Percentiles rank a stretch among this genome's conserved stretches.
Evolutionary conservation across 2,888 invertebrate genomes (phyloP).

Genomic region (Andrena bucephala): DNA sequence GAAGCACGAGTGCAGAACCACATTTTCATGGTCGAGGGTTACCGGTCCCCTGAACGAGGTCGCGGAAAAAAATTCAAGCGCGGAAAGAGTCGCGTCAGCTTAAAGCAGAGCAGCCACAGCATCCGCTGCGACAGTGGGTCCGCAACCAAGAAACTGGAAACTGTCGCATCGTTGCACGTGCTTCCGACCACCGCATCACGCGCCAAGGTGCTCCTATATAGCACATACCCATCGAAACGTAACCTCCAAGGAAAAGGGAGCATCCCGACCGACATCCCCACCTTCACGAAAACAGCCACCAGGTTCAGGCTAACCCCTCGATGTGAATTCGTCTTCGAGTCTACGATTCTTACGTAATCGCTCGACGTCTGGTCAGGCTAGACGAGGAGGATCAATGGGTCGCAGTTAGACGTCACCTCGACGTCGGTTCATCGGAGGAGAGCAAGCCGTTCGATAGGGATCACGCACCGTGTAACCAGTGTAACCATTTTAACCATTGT

Average conservation of each 20-base stretch:
- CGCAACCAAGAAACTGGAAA: background rate
- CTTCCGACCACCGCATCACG: background rate
- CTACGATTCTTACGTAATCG: conserved; percentile 20
- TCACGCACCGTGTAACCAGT: background rate
- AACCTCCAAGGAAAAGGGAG: too few species aligned
- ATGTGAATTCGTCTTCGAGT: background rate
- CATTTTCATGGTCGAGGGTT: background rate
- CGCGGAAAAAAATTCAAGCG: conserved; percentile 44
- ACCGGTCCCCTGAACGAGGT: conserved; percentile 9
- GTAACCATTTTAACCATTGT: background rate
- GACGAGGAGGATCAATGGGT: conserved; percentile 6
- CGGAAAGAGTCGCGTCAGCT: conserved; percentile 42
- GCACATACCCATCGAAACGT: background rate
- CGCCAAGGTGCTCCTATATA: background rate
- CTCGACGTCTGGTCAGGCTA: conserved; percentile 5
- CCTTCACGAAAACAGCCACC: background rate
- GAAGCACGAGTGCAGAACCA: background rate
- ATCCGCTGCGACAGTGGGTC: conserved; percentile 6
- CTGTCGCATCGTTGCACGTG: conserved; percentile 32
- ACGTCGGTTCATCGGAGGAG: background rate
- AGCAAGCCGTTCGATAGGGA: background rate
- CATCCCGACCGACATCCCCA: too few species aligned
- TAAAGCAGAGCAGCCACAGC: conserved; percentile 57
- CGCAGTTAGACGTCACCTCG: background rate
- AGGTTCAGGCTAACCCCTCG: background rate